Evolutionary conservation across 2,888 invertebrate genomes (phyloP), one percentile per base, ranked within the genome.

Genomic region (Lordiphosa fenestrarum): DNA sequence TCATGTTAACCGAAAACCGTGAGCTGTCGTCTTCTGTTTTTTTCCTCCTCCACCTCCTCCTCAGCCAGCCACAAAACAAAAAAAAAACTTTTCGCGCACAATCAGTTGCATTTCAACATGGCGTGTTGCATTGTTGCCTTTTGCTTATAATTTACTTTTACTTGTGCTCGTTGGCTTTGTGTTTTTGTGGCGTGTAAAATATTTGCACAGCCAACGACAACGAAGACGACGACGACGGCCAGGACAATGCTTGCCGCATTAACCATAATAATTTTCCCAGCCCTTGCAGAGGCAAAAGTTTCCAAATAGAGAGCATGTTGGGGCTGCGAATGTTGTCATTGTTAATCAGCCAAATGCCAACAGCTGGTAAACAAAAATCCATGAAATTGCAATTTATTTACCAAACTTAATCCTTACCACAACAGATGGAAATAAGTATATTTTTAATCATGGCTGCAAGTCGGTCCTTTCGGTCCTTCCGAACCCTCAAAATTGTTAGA

Each of bases 61-160:
- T n/a, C n/a, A n/a, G n/a, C n/a, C 39, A 25, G 7, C n/a, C 38
- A 6, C 47, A 46, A 36, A 49, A 65, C 60, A 66, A 61, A 51
- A 42, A 67, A 63, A 55, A 54, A 84, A 81, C 84, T 78, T 84
- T 78, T 78, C 69, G 76, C 80, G 84, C 77, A 78, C 77, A 78
- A 84, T 78, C 77, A 78, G 84, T 65, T 84, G 84, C 78, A 82
- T 75, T 78, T 78, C 77, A 78, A 75, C 84, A 69, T 75, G 75
- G 44, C 42, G 38, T 21, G 25, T 36, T 30, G 35, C 42, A 44
- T 61, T 61, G 61, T 59, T 60, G 77, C 64, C 82, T 78, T 69
- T 82, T 71, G 78, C 84, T 84, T 84, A 74, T 77, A 77, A 77
- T 77, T 84, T 77, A 77, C 77, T 77, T 78, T 84, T 84, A 63